Evolutionary conservation across 64 coral and sea anemone genomes (phyloP).

Genomic region (Dendrophyllia cribrosa): DNA sequence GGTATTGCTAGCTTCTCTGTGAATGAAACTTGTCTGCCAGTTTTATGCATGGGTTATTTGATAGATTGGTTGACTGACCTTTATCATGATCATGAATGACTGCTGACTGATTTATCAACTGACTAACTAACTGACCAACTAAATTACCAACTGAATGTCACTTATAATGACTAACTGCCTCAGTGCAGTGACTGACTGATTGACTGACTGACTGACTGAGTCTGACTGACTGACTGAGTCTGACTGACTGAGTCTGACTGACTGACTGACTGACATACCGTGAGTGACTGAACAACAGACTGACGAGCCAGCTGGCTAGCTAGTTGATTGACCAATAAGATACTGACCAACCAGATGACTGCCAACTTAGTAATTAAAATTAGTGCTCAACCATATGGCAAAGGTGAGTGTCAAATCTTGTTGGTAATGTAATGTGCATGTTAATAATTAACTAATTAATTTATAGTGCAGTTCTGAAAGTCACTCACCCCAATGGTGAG

Average conservation of each 20-base stretch:
- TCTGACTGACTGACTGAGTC: not conserved
- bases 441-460: no score
- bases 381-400: no score
- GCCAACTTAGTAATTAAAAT: no score
- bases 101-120: not conserved
- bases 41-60: not conserved
- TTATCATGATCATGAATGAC: not conserved
- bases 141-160: not conserved
- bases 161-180: not conserved
- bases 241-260: not conserved
- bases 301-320: not conserved
- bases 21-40: not conserved
- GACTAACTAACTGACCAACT: not conserved
- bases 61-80: no score
- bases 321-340: not conserved
- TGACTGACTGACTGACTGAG: not conserved
- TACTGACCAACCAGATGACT: no score
- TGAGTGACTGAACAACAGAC: not conserved
- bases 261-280: not conserved
- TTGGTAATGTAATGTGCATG: no score
- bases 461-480: no score
- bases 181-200: not conserved
- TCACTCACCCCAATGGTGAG: no score
- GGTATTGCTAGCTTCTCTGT: no score
- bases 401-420: no score